Base-by-base conservation (phyloP, 2,888 invertebrate genomes). In the Venusia cambrica region DNA sequence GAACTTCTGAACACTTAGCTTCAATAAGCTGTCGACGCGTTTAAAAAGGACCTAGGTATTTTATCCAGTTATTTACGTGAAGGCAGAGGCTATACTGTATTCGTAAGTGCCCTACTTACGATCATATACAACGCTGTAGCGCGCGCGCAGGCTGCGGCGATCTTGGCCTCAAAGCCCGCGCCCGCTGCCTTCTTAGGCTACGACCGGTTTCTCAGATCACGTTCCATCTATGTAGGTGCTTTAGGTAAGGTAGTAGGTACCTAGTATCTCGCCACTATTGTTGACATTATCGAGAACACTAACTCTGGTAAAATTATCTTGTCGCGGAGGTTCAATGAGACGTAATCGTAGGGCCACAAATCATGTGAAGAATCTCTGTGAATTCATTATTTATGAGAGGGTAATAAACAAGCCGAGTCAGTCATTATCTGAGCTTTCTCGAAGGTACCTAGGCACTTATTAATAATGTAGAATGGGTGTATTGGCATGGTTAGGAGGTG, bases 111-210 rank as follows among this genome's bases (percentile, higher is more conserved):
- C n/a, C n/a, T n/a, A n/a, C n/a, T n/a, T n/a, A n/a, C n/a, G n/a
- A n/a, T n/a, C n/a, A n/a, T n/a, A n/a, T n/a, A n/a, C n/a, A n/a
- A n/a, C n/a, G n/a, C n/a, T n/a, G n/a, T n/a, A n/a, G n/a, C n/a
- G 44, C 31, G 46, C 38, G 51, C 39, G 45, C 33, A 48, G 50
- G 41, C 44, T 49, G 51, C 55, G 57, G 59, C 67, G 69, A 62
- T 70, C 70, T 74, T 76, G 81, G 74, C 80, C 85, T 76, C 76
- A 73, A 73, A 75, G 67, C 61, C 62, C 61, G 70, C 74, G 70
- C 74, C 73, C 73, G 81, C 74, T 77, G 57, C 83, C 84, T 74
- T 84, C 75, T 83, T 80, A 74, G 83, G 72, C 47, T 55, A 57
- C 64, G 70, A 84, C 85, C 83, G 85, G 85, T 84, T 84, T 70